A percentile compares a stretch with the other conserved stretches of the same genome.
phyloP scores from a whole-genome alignment of 2,797 vertebrate species.

The Triplophysa yarkandensis region DNA sequence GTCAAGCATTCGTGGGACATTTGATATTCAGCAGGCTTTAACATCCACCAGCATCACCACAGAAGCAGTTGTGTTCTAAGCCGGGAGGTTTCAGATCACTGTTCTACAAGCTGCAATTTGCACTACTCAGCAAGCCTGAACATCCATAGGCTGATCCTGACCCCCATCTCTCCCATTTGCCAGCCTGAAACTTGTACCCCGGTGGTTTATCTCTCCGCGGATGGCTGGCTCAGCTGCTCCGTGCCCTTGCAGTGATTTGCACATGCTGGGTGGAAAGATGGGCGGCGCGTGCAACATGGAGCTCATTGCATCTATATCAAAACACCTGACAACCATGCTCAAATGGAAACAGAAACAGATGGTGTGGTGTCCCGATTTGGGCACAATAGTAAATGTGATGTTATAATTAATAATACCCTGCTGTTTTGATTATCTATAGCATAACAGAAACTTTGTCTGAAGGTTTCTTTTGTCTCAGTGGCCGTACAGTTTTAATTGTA shows the following conservation, averaged over 20 bases:
- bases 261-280: slow-evolving; percentile 38
- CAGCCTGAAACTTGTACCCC: slow-evolving; percentile 34
- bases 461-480: too few species aligned
- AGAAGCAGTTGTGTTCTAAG: slow-evolving; percentile 9
- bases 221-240: slow-evolving; percentile 51
- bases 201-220: slow-evolving; percentile 42
- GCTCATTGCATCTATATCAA: slow-evolving; percentile 35
- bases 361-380: slow-evolving; percentile 23
- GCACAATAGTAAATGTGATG: slow-evolving; percentile 10
- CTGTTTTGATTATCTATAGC: too few species aligned
- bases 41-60: slow-evolving; percentile 15
- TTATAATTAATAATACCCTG: not conserved
- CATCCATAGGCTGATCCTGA: slow-evolving; percentile 41
- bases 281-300: slow-evolving; percentile 5
- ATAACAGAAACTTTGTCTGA: not conserved
- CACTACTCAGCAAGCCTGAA: slow-evolving; percentile 49
- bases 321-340: slow-evolving; percentile 36
- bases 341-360: slow-evolving; percentile 25
- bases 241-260: slow-evolving; percentile 52
- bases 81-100: slow-evolving; percentile 21
- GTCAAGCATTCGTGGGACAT: not conserved
- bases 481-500: not conserved
- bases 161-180: slow-evolving; percentile 43
- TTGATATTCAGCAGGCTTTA: slow-evolving; percentile 21
- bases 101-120: slow-evolving; percentile 52